Base-by-base conservation (phyloP, 1,140 invertebrate species). In the Drosophila baimaii region DNA sequence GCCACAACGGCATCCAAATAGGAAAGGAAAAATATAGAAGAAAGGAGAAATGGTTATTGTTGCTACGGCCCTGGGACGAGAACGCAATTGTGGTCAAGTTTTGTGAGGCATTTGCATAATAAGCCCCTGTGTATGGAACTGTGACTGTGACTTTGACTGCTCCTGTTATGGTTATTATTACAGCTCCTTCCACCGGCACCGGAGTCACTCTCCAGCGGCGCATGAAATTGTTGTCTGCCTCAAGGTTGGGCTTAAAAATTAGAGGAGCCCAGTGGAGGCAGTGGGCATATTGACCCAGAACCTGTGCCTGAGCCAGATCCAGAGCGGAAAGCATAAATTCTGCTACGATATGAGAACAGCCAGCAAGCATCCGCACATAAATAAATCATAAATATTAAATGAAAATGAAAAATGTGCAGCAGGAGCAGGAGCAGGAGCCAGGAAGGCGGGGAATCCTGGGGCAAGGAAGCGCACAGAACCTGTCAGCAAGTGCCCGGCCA, bases 351-450 rank as follows among this genome's bases (percentile, higher is more conserved):
- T 89, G 83, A 89, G 62, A 88, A 71, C 57, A 89, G 84, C 83
- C 84, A 88, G 75, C 84, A 80, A 84, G 82, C 83, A 88, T 84
- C 79, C 83, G 84, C 83, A 88, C 83, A 89, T 74, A 89, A 88
- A 88, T 88, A 88, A 84, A 88, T 89, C 83, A 88, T 89, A 89
- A 84, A 89, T 89, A 89, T 90, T 84, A 89, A 89, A 89, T 86
- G 82, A 86, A 88, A 84, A 84, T 88, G 83, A 86, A 88, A 86
- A 86, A 85, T 85, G 77, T 85, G 74, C 82, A 65, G 65, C 33
- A 63, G 25, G 17, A 66, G 64, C 70, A 46, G 44, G 47, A 37
- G 55, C 35, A 23, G 10, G 10, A 19, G 49, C 33, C n/a, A n/a
- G n/a, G n/a, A n/a, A n/a, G 33, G 37, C 5, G 49, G 21, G 39